Conservation (phyloP, 2,888 invertebrate species). For the Ormyrus labotus region DNA sequence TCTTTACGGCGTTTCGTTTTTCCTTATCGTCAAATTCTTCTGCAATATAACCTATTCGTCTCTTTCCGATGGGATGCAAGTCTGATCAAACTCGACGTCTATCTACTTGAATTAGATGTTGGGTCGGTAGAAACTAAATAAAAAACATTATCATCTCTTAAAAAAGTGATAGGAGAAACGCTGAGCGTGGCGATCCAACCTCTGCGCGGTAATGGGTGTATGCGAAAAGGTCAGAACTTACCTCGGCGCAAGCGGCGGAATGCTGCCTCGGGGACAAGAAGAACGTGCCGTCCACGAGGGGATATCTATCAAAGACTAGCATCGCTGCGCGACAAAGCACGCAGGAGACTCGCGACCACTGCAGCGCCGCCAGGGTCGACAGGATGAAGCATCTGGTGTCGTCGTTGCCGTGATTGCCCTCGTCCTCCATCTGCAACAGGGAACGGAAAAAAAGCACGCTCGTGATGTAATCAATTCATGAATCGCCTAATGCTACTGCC, state of each 20-base stretch:
- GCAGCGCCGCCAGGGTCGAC: conserved; percentile 94
- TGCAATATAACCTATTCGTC: too few species aligned
- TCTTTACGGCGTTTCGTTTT: too few species aligned
- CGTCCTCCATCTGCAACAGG: conserved; percentile 94
- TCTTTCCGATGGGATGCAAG: too few species aligned
- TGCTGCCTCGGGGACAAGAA: conserved; percentile 97
- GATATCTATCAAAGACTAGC: conserved; percentile 97
- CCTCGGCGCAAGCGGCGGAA: conserved; percentile 90
- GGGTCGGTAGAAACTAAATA: too few species aligned
- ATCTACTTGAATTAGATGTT: too few species aligned
- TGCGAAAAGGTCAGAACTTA: conserved; percentile 73
- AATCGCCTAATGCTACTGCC: conserved; percentile 1
- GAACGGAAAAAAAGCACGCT: conserved; percentile 52
- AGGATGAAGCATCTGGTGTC: conserved; percentile 97
- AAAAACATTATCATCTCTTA: too few species aligned
- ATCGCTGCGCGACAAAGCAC: conserved; percentile 92
- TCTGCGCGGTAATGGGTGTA: not conserved
- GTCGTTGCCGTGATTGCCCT: conserved; percentile 98
- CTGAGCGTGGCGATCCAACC: too few species aligned
- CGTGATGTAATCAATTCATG: conserved; percentile 31
- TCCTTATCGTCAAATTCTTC: too few species aligned
- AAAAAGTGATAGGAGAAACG: too few species aligned
- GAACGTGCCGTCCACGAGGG: conserved; percentile 97
- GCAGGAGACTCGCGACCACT: conserved; percentile 90
- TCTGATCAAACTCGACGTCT: too few species aligned